Percentiles rank a stretch among this genome's conserved stretches.
Evolutionary conservation across 2,888 invertebrate genomes (phyloP).

Genomic region (Fissipunctia ypsillon): DNA sequence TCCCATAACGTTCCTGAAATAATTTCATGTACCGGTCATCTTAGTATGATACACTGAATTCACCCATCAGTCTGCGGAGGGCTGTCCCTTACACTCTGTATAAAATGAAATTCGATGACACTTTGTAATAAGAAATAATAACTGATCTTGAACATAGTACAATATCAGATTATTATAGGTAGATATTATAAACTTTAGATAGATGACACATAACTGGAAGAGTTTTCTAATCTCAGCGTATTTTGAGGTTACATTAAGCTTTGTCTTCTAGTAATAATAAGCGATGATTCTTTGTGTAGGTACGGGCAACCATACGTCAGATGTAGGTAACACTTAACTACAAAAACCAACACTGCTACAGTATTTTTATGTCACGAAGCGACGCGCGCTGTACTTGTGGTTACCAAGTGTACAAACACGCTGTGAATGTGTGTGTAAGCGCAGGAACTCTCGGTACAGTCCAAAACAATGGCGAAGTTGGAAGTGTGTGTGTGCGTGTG

Average conservation of each 20-base stretch:
- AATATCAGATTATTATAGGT: constrained; percentile 50
- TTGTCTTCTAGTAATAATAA: background rate
- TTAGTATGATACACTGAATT: too few species aligned
- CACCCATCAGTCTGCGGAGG: too few species aligned
- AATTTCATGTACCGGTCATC: too few species aligned
- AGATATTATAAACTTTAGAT: background rate
- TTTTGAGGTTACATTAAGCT: constrained; percentile 33
- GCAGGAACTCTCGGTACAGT: too few species aligned
- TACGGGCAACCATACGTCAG: constrained; percentile 11
- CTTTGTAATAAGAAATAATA: constrained; percentile 26
- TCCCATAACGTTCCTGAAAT: too few species aligned
- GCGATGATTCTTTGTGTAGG: background rate
- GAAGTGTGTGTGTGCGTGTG: too few species aligned
- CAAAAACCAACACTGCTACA: background rate
- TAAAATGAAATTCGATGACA: constrained; percentile 5
- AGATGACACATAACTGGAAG: background rate
- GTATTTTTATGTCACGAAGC: too few species aligned
- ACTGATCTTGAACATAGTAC: constrained; percentile 43
- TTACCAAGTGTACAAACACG: too few species aligned
- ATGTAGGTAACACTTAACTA: background rate
- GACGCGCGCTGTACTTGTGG: too few species aligned
- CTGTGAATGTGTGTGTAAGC: too few species aligned
- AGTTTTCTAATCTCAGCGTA: constrained; percentile 38
- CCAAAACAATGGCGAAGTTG: too few species aligned
- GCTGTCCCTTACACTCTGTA: too few species aligned